Evolutionary conservation across 2,888 invertebrate genomes (phyloP).

Genomic region (Pollenia amentaria): DNA sequence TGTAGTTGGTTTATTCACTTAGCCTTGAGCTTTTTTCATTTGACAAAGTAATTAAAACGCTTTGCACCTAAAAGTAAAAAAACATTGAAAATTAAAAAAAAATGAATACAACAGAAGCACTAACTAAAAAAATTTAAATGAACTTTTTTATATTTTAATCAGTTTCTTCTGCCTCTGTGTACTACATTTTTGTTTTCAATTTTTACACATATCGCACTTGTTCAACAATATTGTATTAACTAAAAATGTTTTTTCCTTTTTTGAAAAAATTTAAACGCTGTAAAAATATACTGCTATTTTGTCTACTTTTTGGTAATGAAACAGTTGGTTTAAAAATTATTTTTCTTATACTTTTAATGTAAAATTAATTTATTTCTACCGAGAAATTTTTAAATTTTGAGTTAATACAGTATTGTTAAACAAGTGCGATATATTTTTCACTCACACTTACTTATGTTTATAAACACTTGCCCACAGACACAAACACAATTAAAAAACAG

Average conservation of each 20-base stretch:
- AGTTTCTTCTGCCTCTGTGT: slow-evolving; percentile 48
- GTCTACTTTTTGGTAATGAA: no score
- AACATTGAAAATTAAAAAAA: slow-evolving; percentile 5
- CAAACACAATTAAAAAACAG: slow-evolving; percentile 15
- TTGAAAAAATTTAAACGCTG: no score
- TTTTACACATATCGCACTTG: no score
- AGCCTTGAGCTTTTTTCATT: slow-evolving; percentile 70
- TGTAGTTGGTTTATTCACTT: slow-evolving; percentile 42
- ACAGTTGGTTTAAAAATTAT: no score
- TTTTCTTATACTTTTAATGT: no score
- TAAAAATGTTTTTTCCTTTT: no score
- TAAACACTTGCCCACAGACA: neutral
- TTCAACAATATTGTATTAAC: no score
- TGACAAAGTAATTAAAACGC: slow-evolving; percentile 72
- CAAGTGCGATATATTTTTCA: no score
- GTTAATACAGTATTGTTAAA: no score
- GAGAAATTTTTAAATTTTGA: no score
- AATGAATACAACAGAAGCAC: slow-evolving; percentile 36
- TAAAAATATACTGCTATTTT: no score
- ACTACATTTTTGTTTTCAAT: slow-evolving; percentile 19
- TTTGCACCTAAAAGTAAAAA: slow-evolving; percentile 62
- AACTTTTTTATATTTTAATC: slow-evolving; percentile 64
- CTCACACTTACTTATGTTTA: neutral
- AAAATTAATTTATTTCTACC: no score
- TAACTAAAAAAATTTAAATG: slow-evolving; percentile 38